Percentiles rank a stretch among this genome's conserved stretches.
Evolutionary conservation across 2,888 invertebrate genomes (phyloP).

Genomic region (Mythimna vitellina): DNA sequence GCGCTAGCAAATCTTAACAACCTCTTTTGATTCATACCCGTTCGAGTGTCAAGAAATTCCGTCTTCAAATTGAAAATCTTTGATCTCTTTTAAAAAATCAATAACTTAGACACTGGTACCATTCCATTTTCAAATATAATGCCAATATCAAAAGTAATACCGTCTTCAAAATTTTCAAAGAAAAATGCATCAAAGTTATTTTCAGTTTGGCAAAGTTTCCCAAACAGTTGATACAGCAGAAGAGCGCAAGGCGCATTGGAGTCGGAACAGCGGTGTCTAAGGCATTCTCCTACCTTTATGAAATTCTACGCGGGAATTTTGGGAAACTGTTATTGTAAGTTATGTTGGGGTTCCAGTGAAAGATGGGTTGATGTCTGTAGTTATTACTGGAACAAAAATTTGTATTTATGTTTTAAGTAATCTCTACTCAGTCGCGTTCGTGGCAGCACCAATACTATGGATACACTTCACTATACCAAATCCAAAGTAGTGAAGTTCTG

Average conservation of each 20-base stretch:
- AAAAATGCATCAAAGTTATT: slow-evolving; percentile 49
- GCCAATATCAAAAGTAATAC: background rate
- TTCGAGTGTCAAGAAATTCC: too few relatives aligned
- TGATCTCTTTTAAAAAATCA: background rate
- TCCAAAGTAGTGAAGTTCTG: too few relatives aligned
- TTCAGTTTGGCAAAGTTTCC: slow-evolving; percentile 40
- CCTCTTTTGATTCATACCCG: too few relatives aligned
- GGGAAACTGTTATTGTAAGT: slow-evolving; percentile 59
- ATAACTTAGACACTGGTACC: background rate
- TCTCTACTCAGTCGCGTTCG: too few relatives aligned
- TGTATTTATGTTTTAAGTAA: too few relatives aligned
- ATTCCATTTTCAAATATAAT: background rate
- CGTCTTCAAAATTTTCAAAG: slow-evolving; percentile 1
- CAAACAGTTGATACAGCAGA: slow-evolving; percentile 54
- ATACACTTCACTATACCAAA: too few relatives aligned
- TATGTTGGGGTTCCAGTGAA: slow-evolving; percentile 24
- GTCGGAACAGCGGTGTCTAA: slow-evolving; percentile 30
- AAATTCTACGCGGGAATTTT: slow-evolving; percentile 59
- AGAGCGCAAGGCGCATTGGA: slow-evolving; percentile 30
- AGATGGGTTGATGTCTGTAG: background rate
- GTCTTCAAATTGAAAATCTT: too few relatives aligned
- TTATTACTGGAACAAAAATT: background rate
- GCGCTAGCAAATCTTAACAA: too few relatives aligned
- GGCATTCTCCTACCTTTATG: slow-evolving; percentile 62
- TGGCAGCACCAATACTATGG: too few relatives aligned